Evolutionary conservation across 2,113 vertebrate genomes (phyloP).

Genomic region (Nesospiza acunhae): DNA sequence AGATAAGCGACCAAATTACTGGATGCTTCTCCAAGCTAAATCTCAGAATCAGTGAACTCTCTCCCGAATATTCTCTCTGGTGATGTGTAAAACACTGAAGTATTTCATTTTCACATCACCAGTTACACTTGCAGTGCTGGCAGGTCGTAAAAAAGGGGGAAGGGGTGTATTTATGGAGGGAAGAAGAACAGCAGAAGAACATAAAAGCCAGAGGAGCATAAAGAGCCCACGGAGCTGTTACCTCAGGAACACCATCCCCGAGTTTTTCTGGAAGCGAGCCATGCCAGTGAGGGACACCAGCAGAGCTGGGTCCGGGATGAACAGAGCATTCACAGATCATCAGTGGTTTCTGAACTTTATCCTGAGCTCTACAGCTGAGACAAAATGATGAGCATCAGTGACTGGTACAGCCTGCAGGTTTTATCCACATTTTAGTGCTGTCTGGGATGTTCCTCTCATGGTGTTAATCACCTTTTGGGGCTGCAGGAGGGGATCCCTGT

Average conservation of each 20-base stretch:
- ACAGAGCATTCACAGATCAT: not conserved
- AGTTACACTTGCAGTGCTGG: not conserved
- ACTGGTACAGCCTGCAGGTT: rapidly evolving
- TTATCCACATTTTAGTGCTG: not conserved
- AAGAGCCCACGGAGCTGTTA: not conserved
- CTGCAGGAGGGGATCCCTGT: not conserved
- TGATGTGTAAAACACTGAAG: conserved; percentile 34
- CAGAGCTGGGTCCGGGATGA: not conserved
- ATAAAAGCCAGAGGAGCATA: conserved; percentile 46
- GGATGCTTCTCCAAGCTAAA: conserved; percentile 25
- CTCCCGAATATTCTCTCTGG: conserved; percentile 16
- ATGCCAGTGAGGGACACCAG: not conserved
- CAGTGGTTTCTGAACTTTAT: not conserved
- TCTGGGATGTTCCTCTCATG: not conserved
- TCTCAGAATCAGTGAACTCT: not conserved
- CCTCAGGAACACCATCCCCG: not conserved
- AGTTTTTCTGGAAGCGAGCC: not conserved
- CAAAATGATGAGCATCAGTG: not conserved
- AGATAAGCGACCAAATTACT: conserved; percentile 49
- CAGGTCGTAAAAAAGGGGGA: not conserved
- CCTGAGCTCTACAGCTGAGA: not conserved
- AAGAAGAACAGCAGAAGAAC: not conserved
- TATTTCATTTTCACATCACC: conserved; percentile 44
- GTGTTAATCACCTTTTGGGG: not conserved
- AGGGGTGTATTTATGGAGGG: conserved; percentile 15